Evolutionary conservation across 2,113 vertebrate species (phyloP), one percentile per base, ranked within the genome.

Genomic region (Oenanthe oenanthe): DNA sequence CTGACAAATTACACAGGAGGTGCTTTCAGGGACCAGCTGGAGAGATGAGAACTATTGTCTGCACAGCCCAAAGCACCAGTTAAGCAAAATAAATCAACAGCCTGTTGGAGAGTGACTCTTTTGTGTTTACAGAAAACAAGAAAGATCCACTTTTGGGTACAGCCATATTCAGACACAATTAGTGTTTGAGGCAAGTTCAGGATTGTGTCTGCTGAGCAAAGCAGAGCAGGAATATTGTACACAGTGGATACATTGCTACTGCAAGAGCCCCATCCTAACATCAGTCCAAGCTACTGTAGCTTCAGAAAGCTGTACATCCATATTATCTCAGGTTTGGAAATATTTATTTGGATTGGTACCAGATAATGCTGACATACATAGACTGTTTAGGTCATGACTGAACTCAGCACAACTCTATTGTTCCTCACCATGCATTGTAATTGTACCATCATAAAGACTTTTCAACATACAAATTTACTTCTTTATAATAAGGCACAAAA

Each of bases 11-110:
- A 91, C 26, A 94, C 1, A 3, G 80, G 87, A 71, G 65, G 54
- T 70, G 65, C 68, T 93, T 95, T 90, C 61, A 83, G 8, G 13
- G 57, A 93, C 63, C 87, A 94, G 85, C 92, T 93, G 88, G 87
- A 89, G 56, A 86, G 72, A 58, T 56, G 92, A 89, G 89, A 94
- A 61, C 42, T 58, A 80, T 65, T 92, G 43, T 87, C 58, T 63
- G 56, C 91, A 78, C 19, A 83, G 89, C 13, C 82, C 81, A 89
- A 80, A 90, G 48, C 78, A 92, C 45, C 38, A 19, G 51, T 75
- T 79, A 91, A 92, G 38, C 54, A 88, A 85, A 95, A 93, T 85
- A 36, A 95, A 92, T 8, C n/a, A 34, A 85, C 51, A 91, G 74
- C 12, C 38, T 3, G 1, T 24, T 85, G 51, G 22, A 92, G 56